Evolutionary conservation across 2,113 vertebrate genomes (phyloP), one percentile per base, ranked within the genome.

Genomic region (Hippocampus abdominalis): DNA sequence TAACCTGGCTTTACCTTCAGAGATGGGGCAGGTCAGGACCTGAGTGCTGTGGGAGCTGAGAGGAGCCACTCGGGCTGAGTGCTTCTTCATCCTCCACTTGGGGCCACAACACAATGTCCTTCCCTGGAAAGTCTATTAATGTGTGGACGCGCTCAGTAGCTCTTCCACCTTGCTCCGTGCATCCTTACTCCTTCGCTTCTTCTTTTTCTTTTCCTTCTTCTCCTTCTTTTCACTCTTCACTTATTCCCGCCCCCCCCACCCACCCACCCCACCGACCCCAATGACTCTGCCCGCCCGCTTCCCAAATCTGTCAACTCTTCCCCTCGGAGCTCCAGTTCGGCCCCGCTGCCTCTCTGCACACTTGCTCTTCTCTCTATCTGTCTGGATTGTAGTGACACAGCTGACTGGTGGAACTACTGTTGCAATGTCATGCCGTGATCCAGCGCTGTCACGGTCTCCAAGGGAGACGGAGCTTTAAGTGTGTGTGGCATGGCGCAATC

Each of bases 51-150:
- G 91, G 48, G 91, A 92, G 21, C 89, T 91, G 76, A 94, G 90
- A 3, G 94, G 92, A 81, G 92, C 91, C 87, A 93, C 93, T 88
- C 92, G 88, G 56, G 92, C 93, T 0, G 94, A 96, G 74, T 87
- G 92, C 80, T 96, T 95, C 94, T 92, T 94, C 93, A 94, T 95
- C 79, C 86, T 95, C 87, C 83, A 73, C 81, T 81, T 79, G 83
- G 82, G 71, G 54, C 70, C 68, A 79, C 78, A 82, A 81, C 74
- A 70, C 73, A 78, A 80, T 81, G 66, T 86, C 87, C 85, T 82
- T 85, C 84, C 69, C 75, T 76, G 69, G 70, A 79, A 81, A 69
- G 82, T 77, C 12, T 59, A 64, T 60, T 23, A 54, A 49, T 63
- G 59, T 71, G 29, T 68, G 70, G 42, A 75, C 72, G 79, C 68